Evolutionary conservation across 2,113 vertebrate species (phyloP).

Genomic region (Arizona elegans): DNA sequence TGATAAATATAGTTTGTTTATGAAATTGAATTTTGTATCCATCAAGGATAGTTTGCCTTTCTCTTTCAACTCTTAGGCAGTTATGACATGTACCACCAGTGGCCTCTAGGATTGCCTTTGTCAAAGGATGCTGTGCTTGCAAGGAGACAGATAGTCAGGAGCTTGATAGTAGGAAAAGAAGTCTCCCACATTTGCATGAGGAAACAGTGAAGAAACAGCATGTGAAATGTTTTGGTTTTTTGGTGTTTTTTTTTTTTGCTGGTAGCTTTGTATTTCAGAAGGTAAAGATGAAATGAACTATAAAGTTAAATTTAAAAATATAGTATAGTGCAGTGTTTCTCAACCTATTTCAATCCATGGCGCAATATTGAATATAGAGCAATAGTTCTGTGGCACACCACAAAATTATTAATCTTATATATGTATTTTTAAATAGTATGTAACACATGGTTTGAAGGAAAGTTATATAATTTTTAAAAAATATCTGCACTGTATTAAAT

Average conservation of each 20-base stretch:
- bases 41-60: neutral
- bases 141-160: neutral
- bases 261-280: neutral
- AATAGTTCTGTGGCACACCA: neutral
- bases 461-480: neutral
- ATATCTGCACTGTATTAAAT: neutral
- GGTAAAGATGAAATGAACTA: neutral
- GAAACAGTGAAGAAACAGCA: neutral
- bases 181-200: neutral
- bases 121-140: neutral
- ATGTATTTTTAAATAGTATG: neutral
- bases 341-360: neutral
- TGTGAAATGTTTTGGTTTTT: neutral
- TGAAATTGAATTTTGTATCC: conserved; percentile 9
- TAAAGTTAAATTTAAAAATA: neutral
- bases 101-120: neutral
- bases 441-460: neutral
- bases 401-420: neutral
- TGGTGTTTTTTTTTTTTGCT: neutral
- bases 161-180: neutral
- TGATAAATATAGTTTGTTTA: neutral
- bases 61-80: neutral
- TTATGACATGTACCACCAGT: neutral
- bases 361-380: neutral
- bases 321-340: neutral